phyloP scores from a whole-genome alignment of 2,888 invertebrate genomes.

The Drosophila differens region DNA sequence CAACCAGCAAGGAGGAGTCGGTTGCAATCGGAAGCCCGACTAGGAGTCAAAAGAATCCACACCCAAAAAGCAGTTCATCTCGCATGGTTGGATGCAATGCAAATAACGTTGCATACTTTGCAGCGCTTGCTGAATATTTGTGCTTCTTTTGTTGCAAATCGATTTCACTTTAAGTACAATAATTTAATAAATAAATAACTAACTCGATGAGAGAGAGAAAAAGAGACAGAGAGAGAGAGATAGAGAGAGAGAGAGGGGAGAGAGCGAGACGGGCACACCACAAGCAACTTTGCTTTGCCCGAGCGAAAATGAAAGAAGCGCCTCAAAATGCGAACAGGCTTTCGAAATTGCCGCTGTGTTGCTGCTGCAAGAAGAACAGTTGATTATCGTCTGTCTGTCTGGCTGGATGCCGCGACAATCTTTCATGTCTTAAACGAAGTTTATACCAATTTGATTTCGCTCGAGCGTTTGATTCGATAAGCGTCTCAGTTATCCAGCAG shows the following conservation, averaged over 20 bases:
- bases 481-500: constrained; percentile 59
- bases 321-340: constrained; percentile 5
- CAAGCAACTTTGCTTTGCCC: constrained; percentile 29
- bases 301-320: constrained; percentile 14
- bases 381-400: constrained; percentile 17
- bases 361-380: background rate
- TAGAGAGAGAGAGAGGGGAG: background rate
- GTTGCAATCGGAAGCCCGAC: constrained; percentile 39
- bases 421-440: constrained; percentile 78
- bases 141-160: constrained; percentile 14
- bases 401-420: constrained; percentile 69
- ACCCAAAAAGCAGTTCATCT: constrained; percentile 17
- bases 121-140: constrained; percentile 27
- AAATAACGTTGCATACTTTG: constrained; percentile 62
- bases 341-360: constrained; percentile 34
- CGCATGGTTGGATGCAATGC: constrained; percentile 17
- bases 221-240: fast-evolving
- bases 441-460: constrained; percentile 77
- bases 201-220: background rate
- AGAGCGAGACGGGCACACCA: constrained; percentile 35
- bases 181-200: background rate
- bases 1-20: constrained; percentile 14
- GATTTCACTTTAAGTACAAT: constrained; percentile 73
- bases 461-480: constrained; percentile 76
- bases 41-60: constrained; percentile 16